A percentile compares a stretch with the other conserved stretches of the same genome.
Conservation (phyloP, 2,797 vertebrate genomes). For the Coregonus suidteri region DNA sequence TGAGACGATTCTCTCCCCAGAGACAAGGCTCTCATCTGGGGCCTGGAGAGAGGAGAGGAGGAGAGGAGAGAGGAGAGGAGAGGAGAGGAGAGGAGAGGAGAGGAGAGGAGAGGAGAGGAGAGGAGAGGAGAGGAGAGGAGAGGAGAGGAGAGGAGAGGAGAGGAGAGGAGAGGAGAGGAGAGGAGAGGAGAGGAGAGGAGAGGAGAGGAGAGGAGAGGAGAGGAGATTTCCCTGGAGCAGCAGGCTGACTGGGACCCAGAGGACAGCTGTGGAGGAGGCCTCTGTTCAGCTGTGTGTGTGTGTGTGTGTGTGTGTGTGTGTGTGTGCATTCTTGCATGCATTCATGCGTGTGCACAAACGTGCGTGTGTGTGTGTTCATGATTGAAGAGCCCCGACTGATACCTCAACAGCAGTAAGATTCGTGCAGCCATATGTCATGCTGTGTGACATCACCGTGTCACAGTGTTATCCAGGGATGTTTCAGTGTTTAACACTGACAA, state of each 20-base stretch:
- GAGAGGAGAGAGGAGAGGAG: too few relatives aligned
- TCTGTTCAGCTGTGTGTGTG: constrained; percentile 4
- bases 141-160: neutral
- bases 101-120: constrained; percentile 10
- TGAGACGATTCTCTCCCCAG: constrained; percentile 53
- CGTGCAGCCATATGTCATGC: neutral
- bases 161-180: too few relatives aligned
- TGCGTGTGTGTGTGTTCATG: neutral
- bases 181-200: neutral
- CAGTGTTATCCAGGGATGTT: constrained; percentile 15
- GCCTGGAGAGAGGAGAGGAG: too few relatives aligned
- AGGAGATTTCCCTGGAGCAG: neutral
- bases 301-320: constrained; percentile 13
- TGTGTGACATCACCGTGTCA: constrained; percentile 1
- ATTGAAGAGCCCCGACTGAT: too few relatives aligned
- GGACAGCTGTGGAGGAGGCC: constrained; percentile 1
- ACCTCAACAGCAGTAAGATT: neutral
- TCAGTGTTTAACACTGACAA: constrained; percentile 15
- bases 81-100: neutral
- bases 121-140: too few relatives aligned
- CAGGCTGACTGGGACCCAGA: neutral
- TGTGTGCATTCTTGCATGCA: neutral
- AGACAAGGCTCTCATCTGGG: neutral
- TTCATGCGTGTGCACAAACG: too few relatives aligned
- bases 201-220: too few relatives aligned